Base-by-base conservation (phyloP, 2,113 vertebrate genomes). In the Tetrao urogallus region DNA sequence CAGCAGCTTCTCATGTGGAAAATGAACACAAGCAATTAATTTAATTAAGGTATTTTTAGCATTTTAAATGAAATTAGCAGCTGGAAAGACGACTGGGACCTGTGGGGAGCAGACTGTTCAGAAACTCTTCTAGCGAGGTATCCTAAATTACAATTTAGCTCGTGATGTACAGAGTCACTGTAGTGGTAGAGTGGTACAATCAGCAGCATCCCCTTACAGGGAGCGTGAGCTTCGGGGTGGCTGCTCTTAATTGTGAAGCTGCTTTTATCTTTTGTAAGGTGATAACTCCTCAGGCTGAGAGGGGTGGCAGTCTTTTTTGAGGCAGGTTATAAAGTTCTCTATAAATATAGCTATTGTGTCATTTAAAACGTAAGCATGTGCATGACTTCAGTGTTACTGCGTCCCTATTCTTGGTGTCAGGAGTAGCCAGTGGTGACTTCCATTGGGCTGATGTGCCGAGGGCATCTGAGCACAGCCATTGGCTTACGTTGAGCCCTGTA, bases 31-130 rank as follows among this genome's bases (percentile, higher is more conserved):
- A 38, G 45, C 67, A 54, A 54, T 54, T 28, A 8, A 88, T 89
- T 43, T 89, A 89, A 74, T 91, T 85, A 45, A 87, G 73, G 17
- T 89, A 84, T 92, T 96, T 93, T 92, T 96, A 94, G 89, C 58
- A n/a, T 76, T 90, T 90, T 21, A 54, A 82, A 86, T 74, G 11
- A 91, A 94, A 72, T 27, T n/a, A 76, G 94, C 25, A 20, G 24
- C 87, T 47, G 75, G 81, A 61, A 82, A 60, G 50, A 56, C 38
- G 30, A 58, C 5, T 60, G 9, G 61, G 50, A 32, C 58, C 91
- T 74, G 1, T 4, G 43, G 78, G 82, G 85, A 95, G 25, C 57
- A 71, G 75, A 6, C 42, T 81, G 38, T 48, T 70, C 61, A 48
- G 64, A 22, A 78, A 52, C 42, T 6, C 28, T 89, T 91, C 76